A percentile compares a stretch with the other conserved stretches of the same genome.
Conservation (phyloP, 2,888 invertebrate species). For the Lasioglossum villosulum region DNA sequence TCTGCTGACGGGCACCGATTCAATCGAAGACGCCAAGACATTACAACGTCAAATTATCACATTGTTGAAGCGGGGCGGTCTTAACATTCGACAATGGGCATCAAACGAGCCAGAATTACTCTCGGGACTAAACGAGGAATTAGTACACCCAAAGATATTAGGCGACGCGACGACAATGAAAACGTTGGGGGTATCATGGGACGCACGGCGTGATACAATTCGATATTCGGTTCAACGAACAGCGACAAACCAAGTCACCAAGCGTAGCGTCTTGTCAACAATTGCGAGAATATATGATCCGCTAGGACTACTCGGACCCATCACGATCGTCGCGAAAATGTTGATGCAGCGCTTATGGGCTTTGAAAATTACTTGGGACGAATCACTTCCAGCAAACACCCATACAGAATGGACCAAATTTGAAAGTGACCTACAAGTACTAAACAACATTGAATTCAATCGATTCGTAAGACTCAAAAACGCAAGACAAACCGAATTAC, state of each 20-base stretch:
- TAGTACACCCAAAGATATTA: neutral
- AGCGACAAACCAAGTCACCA: neutral
- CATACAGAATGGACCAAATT: neutral
- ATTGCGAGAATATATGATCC: constrained; percentile 36
- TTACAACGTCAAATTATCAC: neutral
- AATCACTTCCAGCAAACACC: too few relatives aligned
- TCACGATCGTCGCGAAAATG: constrained; percentile 8
- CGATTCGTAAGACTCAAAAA: too few relatives aligned
- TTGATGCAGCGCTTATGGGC: constrained; percentile 33
- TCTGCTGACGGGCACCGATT: constrained; percentile 38
- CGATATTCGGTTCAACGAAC: neutral
- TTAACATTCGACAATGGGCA: constrained; percentile 14
- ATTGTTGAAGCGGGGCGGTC: neutral
- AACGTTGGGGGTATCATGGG: constrained; percentile 15
- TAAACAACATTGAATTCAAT: too few relatives aligned
- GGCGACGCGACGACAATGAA: neutral
- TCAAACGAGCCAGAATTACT: neutral
- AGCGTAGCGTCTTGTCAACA: constrained; percentile 24
- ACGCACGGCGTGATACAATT: neutral
- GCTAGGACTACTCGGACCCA: constrained; percentile 31
- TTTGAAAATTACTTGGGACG: neutral
- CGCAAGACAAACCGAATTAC: neutral
- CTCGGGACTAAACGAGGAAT: neutral
- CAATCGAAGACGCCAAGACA: neutral
- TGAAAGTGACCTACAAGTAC: too few relatives aligned